A percentile compares a stretch with the other conserved stretches of the same genome.
Conservation (phyloP, 2,888 invertebrate genomes). For the Chymomyza amoena region DNA sequence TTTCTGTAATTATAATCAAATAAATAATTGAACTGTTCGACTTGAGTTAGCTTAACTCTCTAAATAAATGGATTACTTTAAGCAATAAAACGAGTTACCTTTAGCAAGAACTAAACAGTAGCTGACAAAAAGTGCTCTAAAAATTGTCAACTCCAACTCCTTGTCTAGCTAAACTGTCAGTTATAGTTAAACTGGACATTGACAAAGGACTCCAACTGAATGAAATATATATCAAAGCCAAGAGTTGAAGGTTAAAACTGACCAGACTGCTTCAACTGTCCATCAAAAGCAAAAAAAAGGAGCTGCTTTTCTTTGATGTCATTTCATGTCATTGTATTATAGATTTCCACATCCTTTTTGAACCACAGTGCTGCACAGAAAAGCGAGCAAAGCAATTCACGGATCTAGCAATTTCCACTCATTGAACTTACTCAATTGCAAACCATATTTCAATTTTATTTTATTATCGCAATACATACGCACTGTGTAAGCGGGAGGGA, state of each 20-base stretch:
- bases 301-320: not conserved
- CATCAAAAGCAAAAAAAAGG: not conserved
- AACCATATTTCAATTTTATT: constrained; percentile 72
- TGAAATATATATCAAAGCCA: not conserved
- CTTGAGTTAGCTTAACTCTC: too few species aligned
- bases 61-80: too few species aligned
- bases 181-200: not conserved
- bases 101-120: too few species aligned
- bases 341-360: not conserved
- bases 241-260: not conserved
- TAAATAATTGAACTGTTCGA: too few species aligned
- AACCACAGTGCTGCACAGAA: not conserved
- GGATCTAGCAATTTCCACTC: constrained; percentile 66
- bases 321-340: not conserved
- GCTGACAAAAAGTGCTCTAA: too few species aligned
- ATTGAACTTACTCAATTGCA: constrained; percentile 67
- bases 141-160: too few species aligned
- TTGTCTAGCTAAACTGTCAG: not conserved
- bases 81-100: too few species aligned
- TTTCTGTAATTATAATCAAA: too few species aligned
- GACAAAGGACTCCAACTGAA: not conserved
- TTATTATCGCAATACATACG: constrained; percentile 57
- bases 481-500: not conserved
- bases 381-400: constrained; percentile 1
- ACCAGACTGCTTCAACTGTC: not conserved